A percentile compares a stretch with the other conserved stretches of the same genome.
Conservation (phyloP, 2,888 invertebrate genomes). For the Ochropleura plecta region DNA sequence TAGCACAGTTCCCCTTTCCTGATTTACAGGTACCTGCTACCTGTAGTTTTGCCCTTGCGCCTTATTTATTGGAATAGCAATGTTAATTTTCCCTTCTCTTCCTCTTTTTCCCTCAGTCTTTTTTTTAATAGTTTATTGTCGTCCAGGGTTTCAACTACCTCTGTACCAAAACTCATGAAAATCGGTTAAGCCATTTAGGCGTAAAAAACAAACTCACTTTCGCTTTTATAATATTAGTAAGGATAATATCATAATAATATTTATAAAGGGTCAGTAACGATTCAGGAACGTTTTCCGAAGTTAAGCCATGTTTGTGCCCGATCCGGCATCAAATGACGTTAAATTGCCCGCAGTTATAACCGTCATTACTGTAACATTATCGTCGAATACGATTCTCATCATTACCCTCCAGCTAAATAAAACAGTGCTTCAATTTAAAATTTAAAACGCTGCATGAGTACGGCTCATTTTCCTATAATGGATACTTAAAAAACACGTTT, state of each 20-base stretch:
- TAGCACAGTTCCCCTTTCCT: too few relatives aligned
- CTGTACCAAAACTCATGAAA: too few relatives aligned
- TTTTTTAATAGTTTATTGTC: too few relatives aligned
- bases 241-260: constrained; percentile 3
- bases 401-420: constrained; percentile 37
- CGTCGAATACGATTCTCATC: constrained; percentile 33
- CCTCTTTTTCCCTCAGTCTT: too few relatives aligned
- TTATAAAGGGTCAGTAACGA: constrained; percentile 17
- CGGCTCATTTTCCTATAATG: constrained; percentile 39
- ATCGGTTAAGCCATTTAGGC: too few relatives aligned
- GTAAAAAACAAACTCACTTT: too few relatives aligned
- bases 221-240: too few relatives aligned
- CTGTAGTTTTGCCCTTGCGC: too few relatives aligned
- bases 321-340: constrained; percentile 43
- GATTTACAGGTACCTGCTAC: too few relatives aligned
- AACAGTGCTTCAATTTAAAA: constrained; percentile 38
- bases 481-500: constrained; percentile 34
- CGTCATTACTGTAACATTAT: constrained; percentile 36
- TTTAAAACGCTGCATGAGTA: constrained; percentile 23
- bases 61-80: too few relatives aligned
- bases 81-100: too few relatives aligned
- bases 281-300: constrained; percentile 5
- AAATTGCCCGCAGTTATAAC: constrained; percentile 43
- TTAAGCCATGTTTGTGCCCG: constrained; percentile 8
- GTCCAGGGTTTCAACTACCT: too few relatives aligned